phyloP scores from a whole-genome alignment of 64 coral and sea anemone species.

The Exaiptasia diaphana region DNA sequence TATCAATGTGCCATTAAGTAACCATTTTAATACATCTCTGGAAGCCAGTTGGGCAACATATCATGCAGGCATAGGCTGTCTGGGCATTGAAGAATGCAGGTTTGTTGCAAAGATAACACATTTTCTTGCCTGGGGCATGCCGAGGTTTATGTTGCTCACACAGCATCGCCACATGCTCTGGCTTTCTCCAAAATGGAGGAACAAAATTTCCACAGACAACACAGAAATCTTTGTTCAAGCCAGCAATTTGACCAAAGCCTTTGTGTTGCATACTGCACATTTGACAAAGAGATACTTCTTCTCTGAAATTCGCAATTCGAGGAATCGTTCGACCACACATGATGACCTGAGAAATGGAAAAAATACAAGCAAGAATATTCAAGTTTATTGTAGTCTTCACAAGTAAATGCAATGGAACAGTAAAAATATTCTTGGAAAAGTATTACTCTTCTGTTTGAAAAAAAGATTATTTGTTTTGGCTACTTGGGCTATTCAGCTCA shows the following conservation, averaged over 20 bases:
- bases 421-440: background rate
- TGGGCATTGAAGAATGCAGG: conserved; percentile 7
- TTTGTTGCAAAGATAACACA: conserved; percentile 56
- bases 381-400: too few species aligned
- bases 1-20: too few species aligned
- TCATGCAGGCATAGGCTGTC: conserved; percentile 45
- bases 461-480: too few species aligned
- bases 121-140: conserved; percentile 48
- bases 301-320: background rate
- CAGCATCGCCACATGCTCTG: conserved; percentile 24
- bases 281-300: conserved; percentile 60
- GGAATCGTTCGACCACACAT: conserved; percentile 39
- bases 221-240: conserved; percentile 56
- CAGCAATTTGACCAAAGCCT: conserved; percentile 49
- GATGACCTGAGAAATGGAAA: conserved; percentile 32
- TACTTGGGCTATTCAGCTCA: too few species aligned
- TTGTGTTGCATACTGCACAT: conserved; percentile 50
- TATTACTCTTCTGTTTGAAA: background rate
- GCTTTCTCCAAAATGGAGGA: conserved; percentile 11
- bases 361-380: background rate
- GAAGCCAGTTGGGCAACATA: conserved; percentile 1
- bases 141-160: conserved; percentile 50
- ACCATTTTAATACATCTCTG: conserved; percentile 49
- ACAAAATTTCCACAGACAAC: conserved; percentile 60
- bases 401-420: background rate